Evolutionary conservation across 2,888 invertebrate species (phyloP), one percentile per base, ranked within the genome.

Genomic region (Tetranychus truncatus): DNA sequence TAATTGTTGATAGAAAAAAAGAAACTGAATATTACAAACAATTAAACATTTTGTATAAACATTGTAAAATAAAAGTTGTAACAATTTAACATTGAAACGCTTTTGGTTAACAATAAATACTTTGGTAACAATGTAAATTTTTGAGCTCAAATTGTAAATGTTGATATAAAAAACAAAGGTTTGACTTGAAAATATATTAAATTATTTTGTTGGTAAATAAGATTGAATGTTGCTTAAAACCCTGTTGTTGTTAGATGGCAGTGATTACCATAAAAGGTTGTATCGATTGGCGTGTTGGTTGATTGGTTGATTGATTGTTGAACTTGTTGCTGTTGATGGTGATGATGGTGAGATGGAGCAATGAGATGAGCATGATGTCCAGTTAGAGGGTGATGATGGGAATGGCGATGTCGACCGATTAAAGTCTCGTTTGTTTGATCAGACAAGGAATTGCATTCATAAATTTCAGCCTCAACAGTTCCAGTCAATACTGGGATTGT

Each of bases 241-340:
- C 55, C 55, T 55, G 55, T 55, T 55, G 55, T 55, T 55, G 55
- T 55, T 55, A 55, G 55, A 55, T 55, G 55, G 55, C 55, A 55
- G 55, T 55, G 55, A 55, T 55, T 55, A 55, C 55, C 55, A 55
- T 55, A 55, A 55, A 55, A 55, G 15, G 9, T 55, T 55, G 55
- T 15, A 55, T 55, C 55, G 55, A 55, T 55, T 55, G 55, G 9
- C 11, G 55, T 55, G 55, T 55, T 55, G 5, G 15, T 55, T 55
- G 11, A 7, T 15, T 15, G 55, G 55, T 55, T 55, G 55, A 55
- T 55, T 55, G 55, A 55, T 55, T 55, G 55, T 55, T 55, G 55
- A 15, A 15, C 11, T 55, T 55, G 55, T 55, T 55, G 55, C 9
- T 55, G 9, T 15, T 9, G 55, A 15, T 5, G 55, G 15, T 55